Base-by-base conservation (phyloP, 1,140 invertebrate genomes). In the Sarcophaga peregrina region DNA sequence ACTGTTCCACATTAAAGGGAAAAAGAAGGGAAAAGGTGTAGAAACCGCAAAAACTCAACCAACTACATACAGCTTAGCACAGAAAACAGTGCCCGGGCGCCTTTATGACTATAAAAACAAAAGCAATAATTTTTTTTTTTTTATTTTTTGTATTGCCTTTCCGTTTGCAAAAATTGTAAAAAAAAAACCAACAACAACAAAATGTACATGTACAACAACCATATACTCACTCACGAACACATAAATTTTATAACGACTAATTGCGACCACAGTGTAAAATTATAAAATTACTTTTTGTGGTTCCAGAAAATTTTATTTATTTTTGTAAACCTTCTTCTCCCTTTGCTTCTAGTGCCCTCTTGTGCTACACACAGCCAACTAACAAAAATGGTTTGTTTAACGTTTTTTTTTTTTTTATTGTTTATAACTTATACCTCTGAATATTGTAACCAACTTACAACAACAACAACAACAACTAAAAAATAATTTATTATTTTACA, bases 231-330 rank as follows among this genome's bases (percentile, higher is more conserved):
- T 45, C 74, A 76, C 25, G 25, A 7, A 68, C 50, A 82, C 84
- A 86, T 86, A 85, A 87, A 87, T 88, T 88, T 88, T 88, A 88
- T 87, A 86, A 86, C 85, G 87, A 85, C 87, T 88, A 88, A 88
- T 88, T 88, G 87, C 87, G 83, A 68, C 81, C 58, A 81, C 80
- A 68, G 75, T 78, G 75, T 78, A 88, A 88, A 88, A 88, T 88
- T 86, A 88, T 88, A 88, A 88, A 88, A 88, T 88, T 88, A 87
- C 87, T 88, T 88, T 88, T 88, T 81, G 58, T 37, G 58, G 52
- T 81, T 10, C 9, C 37, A 75, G 15, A 52, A 52, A 52, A 52
- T 52, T 52, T 52, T 52, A 52, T 52, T 10, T 10, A 52, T 10
- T 52, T 52, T 9, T 52, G 9, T 52, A 52, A 52, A 13, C 9